Evolutionary conservation across 2,113 vertebrate species (phyloP).

Genomic region (Bostrychus sinensis): DNA sequence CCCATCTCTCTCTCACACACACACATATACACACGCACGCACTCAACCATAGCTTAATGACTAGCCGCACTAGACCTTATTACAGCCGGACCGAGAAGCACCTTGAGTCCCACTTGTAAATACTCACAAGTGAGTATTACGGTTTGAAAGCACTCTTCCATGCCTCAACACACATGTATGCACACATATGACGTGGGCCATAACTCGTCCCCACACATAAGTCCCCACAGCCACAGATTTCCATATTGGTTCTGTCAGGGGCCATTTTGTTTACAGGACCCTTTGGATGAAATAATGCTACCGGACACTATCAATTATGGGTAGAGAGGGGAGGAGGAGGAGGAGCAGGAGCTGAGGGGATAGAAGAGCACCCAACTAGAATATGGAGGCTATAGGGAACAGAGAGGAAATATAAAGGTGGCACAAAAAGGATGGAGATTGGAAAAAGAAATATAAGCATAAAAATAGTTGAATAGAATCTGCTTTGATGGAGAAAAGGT

Average conservation of each 20-base stretch:
- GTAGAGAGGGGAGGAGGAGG: slow-evolving; percentile 10
- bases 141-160: slow-evolving; percentile 1
- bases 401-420: slow-evolving; percentile 11
- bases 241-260: slow-evolving; percentile 80
- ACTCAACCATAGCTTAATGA: slow-evolving; percentile 55
- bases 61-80: slow-evolving; percentile 68
- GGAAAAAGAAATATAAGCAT: slow-evolving; percentile 18
- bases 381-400: not conserved
- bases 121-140: slow-evolving; percentile 11
- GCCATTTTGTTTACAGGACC: slow-evolving; percentile 78
- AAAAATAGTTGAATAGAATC: slow-evolving; percentile 29
- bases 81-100: slow-evolving; percentile 62
- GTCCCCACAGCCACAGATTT: slow-evolving; percentile 59
- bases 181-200: slow-evolving; percentile 21
- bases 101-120: slow-evolving; percentile 37
- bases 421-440: slow-evolving; percentile 28
- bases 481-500: slow-evolving; percentile 23
- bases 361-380: slow-evolving; percentile 10
- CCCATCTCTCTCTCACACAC: slow-evolving; percentile 45
- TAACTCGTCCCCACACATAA: slow-evolving; percentile 73
- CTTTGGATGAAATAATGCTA: slow-evolving; percentile 78
- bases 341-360: too few relatives aligned
- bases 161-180: slow-evolving; percentile 3
- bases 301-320: slow-evolving; percentile 70
- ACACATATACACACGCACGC: slow-evolving; percentile 25